A percentile compares a stretch with the other conserved stretches of the same genome.
These are phyloP conservation scores for Astropecten irregularis DNA, from an alignment of 53 echinoderm and acorn worm genomes.

Conservation along the genomic window DNA sequence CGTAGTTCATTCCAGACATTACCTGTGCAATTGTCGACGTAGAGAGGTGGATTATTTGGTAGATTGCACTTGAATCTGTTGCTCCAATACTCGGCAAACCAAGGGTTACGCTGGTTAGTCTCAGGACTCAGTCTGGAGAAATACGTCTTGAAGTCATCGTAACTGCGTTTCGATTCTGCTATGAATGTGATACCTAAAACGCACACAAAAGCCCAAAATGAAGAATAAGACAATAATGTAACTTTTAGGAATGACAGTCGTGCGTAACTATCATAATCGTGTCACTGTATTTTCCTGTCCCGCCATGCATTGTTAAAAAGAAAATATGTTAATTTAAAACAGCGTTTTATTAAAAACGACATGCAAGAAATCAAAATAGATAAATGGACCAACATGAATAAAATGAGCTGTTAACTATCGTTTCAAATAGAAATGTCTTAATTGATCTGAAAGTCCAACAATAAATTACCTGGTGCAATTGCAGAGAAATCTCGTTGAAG, in stretches of 20 bases:
- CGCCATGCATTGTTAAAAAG: no score
- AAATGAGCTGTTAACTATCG: no score
- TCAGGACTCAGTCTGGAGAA: slow-evolving; percentile 61
- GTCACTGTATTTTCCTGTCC: no score
- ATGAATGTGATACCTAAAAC: slow-evolving; percentile 52
- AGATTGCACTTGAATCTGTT: slow-evolving; percentile 74
- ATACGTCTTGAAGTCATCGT: slow-evolving; percentile 52
- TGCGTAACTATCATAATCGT: no score
- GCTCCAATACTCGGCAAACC: slow-evolving; percentile 86
- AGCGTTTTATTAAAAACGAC: no score
- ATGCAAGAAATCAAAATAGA: no score
- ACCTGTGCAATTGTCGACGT: slow-evolving; percentile 7
- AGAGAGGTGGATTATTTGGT: background rate
- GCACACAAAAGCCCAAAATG: background rate
- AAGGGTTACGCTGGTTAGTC: slow-evolving; percentile 77
- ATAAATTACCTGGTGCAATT: slow-evolving; percentile 26
- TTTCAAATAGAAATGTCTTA: no score
- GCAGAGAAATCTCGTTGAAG: slow-evolving; percentile 6
- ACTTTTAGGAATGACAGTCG: no score
- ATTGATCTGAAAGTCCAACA: background rate
- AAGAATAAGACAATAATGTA: background rate
- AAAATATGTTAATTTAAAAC: no score
- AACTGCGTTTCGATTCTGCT: slow-evolving; percentile 33
- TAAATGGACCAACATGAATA: no score
- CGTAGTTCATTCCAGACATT: no score